Conservation (phyloP, 2,797 vertebrate genomes). For the Gastrophryne carolinensis region DNA sequence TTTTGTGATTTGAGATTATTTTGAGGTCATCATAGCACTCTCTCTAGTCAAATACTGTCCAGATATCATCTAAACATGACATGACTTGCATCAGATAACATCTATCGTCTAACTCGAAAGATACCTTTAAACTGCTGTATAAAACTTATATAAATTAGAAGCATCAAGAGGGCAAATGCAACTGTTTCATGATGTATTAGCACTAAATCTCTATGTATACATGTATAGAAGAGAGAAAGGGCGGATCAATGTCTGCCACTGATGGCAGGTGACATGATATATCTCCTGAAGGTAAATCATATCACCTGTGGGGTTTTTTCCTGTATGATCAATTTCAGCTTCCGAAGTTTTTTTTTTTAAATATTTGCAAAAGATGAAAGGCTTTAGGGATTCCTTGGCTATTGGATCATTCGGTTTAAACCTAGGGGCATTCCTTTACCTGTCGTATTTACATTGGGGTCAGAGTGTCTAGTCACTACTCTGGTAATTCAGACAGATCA, state of each 20-base stretch:
- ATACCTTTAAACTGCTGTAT: not conserved
- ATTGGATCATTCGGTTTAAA: slow-evolving; percentile 38
- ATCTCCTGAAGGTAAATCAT: slow-evolving; percentile 40
- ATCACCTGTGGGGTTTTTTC: slow-evolving; percentile 46
- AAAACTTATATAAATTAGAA: not conserved
- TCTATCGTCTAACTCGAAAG: not conserved
- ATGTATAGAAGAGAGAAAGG: slow-evolving; percentile 6
- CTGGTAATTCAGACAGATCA: slow-evolving; percentile 45
- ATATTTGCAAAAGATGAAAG: slow-evolving; percentile 50
- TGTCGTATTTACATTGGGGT: slow-evolving; percentile 47
- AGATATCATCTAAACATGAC: not conserved
- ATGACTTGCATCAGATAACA: not conserved
- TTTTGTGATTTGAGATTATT: too few relatives aligned
- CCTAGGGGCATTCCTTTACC: slow-evolving; percentile 42
- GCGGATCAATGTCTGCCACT: slow-evolving; percentile 7
- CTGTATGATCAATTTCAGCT: slow-evolving; percentile 42
- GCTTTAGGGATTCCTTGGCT: slow-evolving; percentile 36
- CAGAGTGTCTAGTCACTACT: slow-evolving; percentile 42
- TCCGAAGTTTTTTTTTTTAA: slow-evolving; percentile 42
- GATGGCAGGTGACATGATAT: slow-evolving; percentile 38
- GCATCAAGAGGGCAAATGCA: slow-evolving; percentile 2
- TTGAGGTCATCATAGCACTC: too few relatives aligned
- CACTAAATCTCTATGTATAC: slow-evolving; percentile 1
- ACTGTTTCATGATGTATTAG: slow-evolving; percentile 14
- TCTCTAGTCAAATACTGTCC: too few relatives aligned